Evolutionary conservation across 1,140 invertebrate species (phyloP), one percentile per base, ranked within the genome.

Genomic region (Lethocerus indicus): DNA sequence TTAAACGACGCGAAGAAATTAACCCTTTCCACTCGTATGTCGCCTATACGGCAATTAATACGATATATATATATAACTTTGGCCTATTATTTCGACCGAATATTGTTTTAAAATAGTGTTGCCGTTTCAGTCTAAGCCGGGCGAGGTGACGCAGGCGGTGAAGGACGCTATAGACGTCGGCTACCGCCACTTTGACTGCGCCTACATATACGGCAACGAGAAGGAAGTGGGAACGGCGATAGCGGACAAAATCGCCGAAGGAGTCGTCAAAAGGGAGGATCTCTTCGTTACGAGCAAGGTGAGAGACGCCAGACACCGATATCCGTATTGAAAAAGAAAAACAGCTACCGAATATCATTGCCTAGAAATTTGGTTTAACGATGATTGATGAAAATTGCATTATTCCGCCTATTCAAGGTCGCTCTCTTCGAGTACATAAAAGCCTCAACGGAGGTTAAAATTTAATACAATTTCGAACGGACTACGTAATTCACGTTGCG

Each of bases 171-270:
- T 88, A 44, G 71, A 82, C 58, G 64, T 71, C 47, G 86, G 86
- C 1, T 90, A 90, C 63, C 64, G 86, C 2, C 83, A 87, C 62
- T 73, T 90, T 56, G 87, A 90, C 62, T 84, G 83, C 67, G 85
- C 86, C n/a, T 70, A 70, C 57, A 69, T 79, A 18, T 89, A 88
- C 62, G 61, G 68, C 40, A 94, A 93, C 65, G 89, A 95, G 63
- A 70, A 72, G 36, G 84, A 89, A 68, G 75, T 95, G 20, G 90
- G 89, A 1, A 66, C 67, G 49, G 88, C 75, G 0, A 68, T 95
- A 3, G 69, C 74, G 26, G 73, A 76, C 13, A 78, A 82, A 58
- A 72, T 93, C 42, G 64, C 66, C 1, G 73, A 83, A 56, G 84
- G 82, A 27, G 64, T 71, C 1, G 70, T 87, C 13, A 79, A 75